Evolutionary conservation across 92 coral and sea anemone genomes (phyloP).

Genomic region (Galaxea fascicularis): DNA sequence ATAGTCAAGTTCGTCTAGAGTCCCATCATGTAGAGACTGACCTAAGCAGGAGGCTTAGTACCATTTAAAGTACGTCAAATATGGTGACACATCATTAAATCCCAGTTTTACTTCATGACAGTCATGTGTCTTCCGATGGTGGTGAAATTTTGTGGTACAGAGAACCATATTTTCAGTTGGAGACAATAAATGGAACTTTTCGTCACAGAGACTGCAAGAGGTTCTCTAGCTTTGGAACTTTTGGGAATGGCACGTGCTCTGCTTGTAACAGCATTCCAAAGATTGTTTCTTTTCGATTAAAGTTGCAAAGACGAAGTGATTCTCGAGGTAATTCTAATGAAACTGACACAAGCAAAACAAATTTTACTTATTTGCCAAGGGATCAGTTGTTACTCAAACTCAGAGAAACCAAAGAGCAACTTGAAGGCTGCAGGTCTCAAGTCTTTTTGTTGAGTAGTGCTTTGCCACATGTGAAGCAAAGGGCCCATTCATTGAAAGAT

Average conservation of each 20-base stretch:
- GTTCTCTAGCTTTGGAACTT: slow-evolving; percentile 33
- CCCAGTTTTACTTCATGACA: slow-evolving; percentile 42
- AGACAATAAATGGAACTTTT: slow-evolving; percentile 45
- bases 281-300: slow-evolving; percentile 55
- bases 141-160: slow-evolving; percentile 55
- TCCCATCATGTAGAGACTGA: slow-evolving; percentile 36
- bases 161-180: slow-evolving; percentile 45
- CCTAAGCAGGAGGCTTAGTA: slow-evolving; percentile 39
- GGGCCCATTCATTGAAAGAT: slow-evolving; percentile 26
- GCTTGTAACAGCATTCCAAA: slow-evolving; percentile 54
- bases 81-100: slow-evolving; percentile 46
- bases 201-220: slow-evolving; percentile 56
- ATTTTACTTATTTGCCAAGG: slow-evolving; percentile 40
- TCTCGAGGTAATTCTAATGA: slow-evolving; percentile 25
- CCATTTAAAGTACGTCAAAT: slow-evolving; percentile 41
- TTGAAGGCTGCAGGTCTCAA: slow-evolving; percentile 37
- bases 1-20: slow-evolving; percentile 31
- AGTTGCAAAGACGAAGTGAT: slow-evolving; percentile 49
- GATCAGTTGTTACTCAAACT: slow-evolving; percentile 47
- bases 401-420: slow-evolving; percentile 53
- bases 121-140: slow-evolving; percentile 48
- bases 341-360: slow-evolving; percentile 29
- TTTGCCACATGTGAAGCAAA: slow-evolving; percentile 33
- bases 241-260: slow-evolving; percentile 42
- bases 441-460: slow-evolving; percentile 47